phyloP scores from a whole-genome alignment of 2,888 invertebrate species.

The Xestia ashworthii region DNA sequence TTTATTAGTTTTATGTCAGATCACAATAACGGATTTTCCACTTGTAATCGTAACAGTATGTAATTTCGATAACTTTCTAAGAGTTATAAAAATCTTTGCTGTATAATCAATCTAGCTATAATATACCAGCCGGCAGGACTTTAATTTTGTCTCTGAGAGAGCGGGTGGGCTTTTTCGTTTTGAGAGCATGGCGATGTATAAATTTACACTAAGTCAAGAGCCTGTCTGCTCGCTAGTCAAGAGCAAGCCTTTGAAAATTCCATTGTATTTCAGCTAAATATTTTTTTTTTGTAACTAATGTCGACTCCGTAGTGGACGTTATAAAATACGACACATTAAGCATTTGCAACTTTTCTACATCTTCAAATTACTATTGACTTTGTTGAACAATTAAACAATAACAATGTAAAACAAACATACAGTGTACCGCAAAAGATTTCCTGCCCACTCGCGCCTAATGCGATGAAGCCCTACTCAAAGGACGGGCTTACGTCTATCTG shows the following conservation, averaged over 20 bases:
- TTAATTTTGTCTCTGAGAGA: background rate
- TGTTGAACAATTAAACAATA: slow-evolving; percentile 19
- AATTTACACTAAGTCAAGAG: background rate
- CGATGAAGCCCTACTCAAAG: slow-evolving; percentile 81
- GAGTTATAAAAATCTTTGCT: background rate
- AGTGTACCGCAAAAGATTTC: slow-evolving; percentile 74
- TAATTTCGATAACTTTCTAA: background rate
- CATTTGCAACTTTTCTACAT: background rate
- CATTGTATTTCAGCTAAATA: background rate
- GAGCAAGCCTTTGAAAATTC: background rate
- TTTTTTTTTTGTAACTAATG: background rate
- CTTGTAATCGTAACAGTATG: background rate
- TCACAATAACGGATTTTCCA: too few species aligned
- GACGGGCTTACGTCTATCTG: slow-evolving; percentile 71
- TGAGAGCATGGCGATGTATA: background rate
- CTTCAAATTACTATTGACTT: background rate
- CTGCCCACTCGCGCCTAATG: slow-evolving; percentile 78
- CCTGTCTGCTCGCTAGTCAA: background rate
- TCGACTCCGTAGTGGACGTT: background rate
- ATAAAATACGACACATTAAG: background rate
- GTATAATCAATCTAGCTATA: background rate
- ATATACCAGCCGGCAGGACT: background rate
- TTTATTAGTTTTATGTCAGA: too few species aligned
- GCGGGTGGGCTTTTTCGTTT: background rate
- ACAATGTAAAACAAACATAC: slow-evolving; percentile 45